These are phyloP conservation scores for Lycocerus yunnanus DNA, from an alignment of 2,888 invertebrate genomes.

Conservation along the genomic window DNA sequence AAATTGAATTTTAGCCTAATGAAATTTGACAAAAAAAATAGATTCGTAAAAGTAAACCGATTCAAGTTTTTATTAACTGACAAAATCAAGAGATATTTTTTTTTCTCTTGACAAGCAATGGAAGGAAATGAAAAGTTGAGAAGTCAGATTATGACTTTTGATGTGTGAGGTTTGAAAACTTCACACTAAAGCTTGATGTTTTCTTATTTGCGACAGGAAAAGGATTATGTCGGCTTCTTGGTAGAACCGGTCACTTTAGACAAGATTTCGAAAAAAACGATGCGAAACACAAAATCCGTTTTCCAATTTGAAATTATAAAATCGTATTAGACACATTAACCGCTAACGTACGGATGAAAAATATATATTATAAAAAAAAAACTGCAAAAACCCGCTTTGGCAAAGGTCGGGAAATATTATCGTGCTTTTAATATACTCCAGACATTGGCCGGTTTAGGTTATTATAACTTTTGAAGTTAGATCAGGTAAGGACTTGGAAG, in stretches of 20 bases:
- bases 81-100: not conserved
- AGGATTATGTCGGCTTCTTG: conserved; percentile 1
- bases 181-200: conserved; percentile 11
- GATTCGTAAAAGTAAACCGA: not conserved
- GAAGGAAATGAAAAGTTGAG: conserved; percentile 26
- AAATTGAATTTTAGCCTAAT: not conserved
- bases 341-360: too few species aligned
- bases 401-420: too few species aligned
- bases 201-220: conserved; percentile 9
- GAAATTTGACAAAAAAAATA: not conserved
- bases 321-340: too few species aligned
- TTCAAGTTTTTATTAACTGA: not conserved
- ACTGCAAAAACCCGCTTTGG: too few species aligned
- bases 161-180: conserved; percentile 23
- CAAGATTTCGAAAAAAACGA: not conserved
- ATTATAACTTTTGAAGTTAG: not conserved
- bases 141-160: conserved; percentile 28
- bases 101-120: not conserved
- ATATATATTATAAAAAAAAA: too few species aligned
- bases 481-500: not conserved
- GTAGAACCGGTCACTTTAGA: not conserved
- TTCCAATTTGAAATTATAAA: not conserved
- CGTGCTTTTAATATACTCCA: too few species aligned
- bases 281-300: not conserved
- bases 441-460: not conserved